Evolutionary conservation across 64 coral and sea anemone genomes (phyloP).

Genomic region (Orbicella faveolata): DNA sequence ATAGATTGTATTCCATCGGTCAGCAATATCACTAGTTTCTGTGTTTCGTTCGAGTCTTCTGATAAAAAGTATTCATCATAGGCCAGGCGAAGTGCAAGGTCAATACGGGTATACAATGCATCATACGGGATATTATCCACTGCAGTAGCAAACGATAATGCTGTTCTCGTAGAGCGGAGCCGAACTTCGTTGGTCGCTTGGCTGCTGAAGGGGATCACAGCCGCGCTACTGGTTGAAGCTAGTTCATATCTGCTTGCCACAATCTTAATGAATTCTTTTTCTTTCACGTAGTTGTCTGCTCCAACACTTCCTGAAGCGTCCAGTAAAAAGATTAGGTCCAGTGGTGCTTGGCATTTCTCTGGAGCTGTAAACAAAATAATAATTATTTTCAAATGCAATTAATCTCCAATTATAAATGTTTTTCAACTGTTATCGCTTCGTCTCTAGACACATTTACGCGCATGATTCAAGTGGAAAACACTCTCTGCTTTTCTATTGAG

Average conservation of each 20-base stretch:
- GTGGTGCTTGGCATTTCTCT: constrained; percentile 6
- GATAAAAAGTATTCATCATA: too few species aligned
- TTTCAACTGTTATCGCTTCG: too few species aligned
- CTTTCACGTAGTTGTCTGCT: background rate
- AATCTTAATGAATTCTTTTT: constrained; percentile 12
- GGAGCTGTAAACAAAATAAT: background rate
- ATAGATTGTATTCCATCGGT: too few species aligned
- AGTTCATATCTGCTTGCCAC: constrained; percentile 10
- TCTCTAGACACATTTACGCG: too few species aligned
- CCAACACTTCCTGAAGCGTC: constrained; percentile 17
- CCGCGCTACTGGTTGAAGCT: background rate
- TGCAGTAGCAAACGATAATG: background rate
- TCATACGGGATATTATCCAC: background rate
- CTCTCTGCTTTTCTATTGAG: too few species aligned
- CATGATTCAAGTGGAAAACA: too few species aligned
- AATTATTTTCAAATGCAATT: too few species aligned
- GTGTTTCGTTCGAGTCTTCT: too few species aligned
- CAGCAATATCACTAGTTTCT: too few species aligned
- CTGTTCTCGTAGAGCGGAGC: background rate
- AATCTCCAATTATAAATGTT: too few species aligned
- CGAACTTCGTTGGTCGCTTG: background rate
- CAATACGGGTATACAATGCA: too few species aligned
- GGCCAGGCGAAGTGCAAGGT: too few species aligned
- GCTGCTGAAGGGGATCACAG: background rate
- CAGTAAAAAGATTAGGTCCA: background rate